Percentiles rank a stretch among this genome's conserved stretches.
These are phyloP conservation scores for Carollia perspicillata DNA, from an alignment of 2,113 vertebrate genomes.

Conservation along the genomic window DNA sequence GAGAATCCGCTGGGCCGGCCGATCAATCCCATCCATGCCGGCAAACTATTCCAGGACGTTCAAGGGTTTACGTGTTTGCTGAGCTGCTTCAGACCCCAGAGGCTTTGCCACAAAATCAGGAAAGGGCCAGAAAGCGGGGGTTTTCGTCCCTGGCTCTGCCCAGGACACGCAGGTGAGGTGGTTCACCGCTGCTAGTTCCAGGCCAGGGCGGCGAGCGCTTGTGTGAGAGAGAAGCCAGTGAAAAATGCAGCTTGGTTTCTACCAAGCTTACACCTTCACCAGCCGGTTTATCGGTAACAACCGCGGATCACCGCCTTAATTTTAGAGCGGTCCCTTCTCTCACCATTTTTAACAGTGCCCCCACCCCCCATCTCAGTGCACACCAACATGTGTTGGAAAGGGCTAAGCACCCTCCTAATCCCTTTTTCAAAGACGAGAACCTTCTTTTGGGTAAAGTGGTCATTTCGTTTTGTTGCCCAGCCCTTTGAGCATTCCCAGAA, in stretches of 20 bases:
- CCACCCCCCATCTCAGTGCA: neutral
- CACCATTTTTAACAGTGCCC: neutral
- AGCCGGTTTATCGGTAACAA: neutral
- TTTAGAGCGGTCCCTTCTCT: neutral
- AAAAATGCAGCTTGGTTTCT: neutral
- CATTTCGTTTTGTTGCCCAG: conserved; percentile 48
- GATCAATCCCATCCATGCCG: conserved; percentile 68
- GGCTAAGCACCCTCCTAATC: conserved; percentile 38
- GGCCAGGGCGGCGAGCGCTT: neutral
- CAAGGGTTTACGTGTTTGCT: conserved; percentile 77
- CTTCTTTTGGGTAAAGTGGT: conserved; percentile 24
- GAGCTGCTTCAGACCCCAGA: conserved; percentile 72
- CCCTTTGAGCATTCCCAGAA: conserved; percentile 56
- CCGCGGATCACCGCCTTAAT: neutral
- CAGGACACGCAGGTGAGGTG: neutral
- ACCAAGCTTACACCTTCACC: neutral
- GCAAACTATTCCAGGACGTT: conserved; percentile 72
- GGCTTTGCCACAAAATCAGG: conserved; percentile 63
- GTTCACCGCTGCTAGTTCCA: neutral
- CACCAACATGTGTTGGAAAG: neutral
- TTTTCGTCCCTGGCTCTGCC: neutral
- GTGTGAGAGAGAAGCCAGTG: neutral
- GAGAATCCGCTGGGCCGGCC: conserved; percentile 49
- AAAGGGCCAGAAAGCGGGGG: neutral
- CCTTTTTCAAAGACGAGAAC: conserved; percentile 36